Evolutionary conservation across 2,797 vertebrate species (phyloP), one percentile per base, ranked within the genome.

Genomic region (Balearica regulorum): DNA sequence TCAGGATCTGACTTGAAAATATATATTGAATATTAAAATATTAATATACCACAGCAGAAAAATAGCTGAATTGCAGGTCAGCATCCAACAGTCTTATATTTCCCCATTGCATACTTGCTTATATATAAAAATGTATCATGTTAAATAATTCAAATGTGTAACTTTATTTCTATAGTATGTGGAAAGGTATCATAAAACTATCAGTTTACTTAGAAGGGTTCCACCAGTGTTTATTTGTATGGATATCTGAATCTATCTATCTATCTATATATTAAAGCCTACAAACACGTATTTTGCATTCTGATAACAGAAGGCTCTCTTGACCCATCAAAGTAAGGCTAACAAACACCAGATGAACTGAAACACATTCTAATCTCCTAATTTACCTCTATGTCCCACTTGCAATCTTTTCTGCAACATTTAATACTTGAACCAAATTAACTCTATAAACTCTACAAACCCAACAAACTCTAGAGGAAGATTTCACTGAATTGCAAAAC

Each of bases 341-440:
- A 91, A 86, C 49, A 78, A 87, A 92, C 90, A 97, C 84, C 84
- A 97, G 95, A 92, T 83, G 81, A 97, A 97, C 91, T 83, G 21
- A 64, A 96, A 86, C 72, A 93, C 84, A 80, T 83, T 94, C 93
- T 97, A 75, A 82, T 83, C 71, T 89, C 70, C 81, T 77, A 88
- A 79, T 91, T 95, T 91, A 93, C 81, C 89, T 95, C 83, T 73
- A 16, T 16, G 44, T 39, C 68, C 61, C 86, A 72, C 86, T 86
- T 77, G 82, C 84, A 83, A 55, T 83, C 64, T 95, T 88, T 95
- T 92, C 87, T 89, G 62, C 55, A 96, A 96, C 77, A 81, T 94
- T 95, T 97, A 96, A 88, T 84, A 91, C 85, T 87, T 83, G 91
- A 94, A 90, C 60, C 80, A 83, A 92, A 87, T 89, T 91, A 94